These are phyloP conservation scores for Brachycybe producta DNA, from an alignment of 2,888 invertebrate genomes.

Conservation along the genomic window DNA sequence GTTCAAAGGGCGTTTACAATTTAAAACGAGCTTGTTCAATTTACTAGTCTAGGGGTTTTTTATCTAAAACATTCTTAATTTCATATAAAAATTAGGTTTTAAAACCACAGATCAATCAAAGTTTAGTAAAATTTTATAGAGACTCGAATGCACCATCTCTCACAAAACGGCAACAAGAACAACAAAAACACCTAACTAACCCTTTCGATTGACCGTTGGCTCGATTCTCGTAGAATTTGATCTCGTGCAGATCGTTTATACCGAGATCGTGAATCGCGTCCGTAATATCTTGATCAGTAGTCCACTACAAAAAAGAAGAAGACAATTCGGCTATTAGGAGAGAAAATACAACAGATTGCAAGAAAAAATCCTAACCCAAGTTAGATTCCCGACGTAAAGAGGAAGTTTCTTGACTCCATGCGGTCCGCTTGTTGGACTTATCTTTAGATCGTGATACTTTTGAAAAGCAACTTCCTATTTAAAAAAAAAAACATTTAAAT, in stretches of 20 bases:
- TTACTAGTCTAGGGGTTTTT: no score
- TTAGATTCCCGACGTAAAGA: constrained; percentile 93
- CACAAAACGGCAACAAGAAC: neutral
- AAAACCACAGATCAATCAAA: no score
- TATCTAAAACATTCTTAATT: no score
- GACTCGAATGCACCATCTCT: no score
- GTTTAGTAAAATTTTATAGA: no score
- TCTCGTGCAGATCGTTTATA: constrained; percentile 86
- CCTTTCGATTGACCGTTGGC: constrained; percentile 98
- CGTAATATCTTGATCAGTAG: constrained; percentile 89
- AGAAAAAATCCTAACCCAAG: constrained; percentile 63
- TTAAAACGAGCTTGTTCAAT: no score
- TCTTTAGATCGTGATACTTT: constrained; percentile 11
- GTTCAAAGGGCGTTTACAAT: no score
- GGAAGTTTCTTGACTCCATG: constrained; percentile 59
- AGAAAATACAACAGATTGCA: constrained; percentile 5
- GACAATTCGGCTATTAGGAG: constrained; percentile 16
- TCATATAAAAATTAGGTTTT: no score
- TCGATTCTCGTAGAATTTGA: constrained; percentile 98
- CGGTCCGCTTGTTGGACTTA: constrained; percentile 45
- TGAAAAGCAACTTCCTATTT: neutral
- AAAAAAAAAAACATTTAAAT: neutral
- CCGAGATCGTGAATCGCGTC: constrained; percentile 80
- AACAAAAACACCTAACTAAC: constrained; percentile 26
- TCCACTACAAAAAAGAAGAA: constrained; percentile 65